Base-by-base conservation (phyloP, 2,113 vertebrate species). In the Ptilorrhoa leucosticta region DNA sequence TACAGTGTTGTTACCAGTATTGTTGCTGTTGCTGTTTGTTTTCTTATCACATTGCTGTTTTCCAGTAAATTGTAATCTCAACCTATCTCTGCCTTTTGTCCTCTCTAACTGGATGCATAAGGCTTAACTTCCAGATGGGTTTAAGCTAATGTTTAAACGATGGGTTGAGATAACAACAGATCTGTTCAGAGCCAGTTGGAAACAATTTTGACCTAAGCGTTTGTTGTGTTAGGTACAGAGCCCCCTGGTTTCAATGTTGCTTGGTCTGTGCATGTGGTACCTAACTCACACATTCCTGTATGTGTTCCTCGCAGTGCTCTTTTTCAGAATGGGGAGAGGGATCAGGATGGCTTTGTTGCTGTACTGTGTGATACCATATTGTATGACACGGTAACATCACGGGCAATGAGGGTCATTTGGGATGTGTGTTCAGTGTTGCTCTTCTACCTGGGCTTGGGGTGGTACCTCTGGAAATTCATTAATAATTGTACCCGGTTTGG, bases 221-320 rank as follows among this genome's bases (percentile, higher is more conserved):
- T 39, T 33, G 37, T 54, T 53, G 23, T 35, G 7, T 37, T 33
- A 54, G n/a, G 12, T 73, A 23, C 15, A 10, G n/a, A 47, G 9
- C 40, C 17, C 17, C 4, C 14, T 83, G 48, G 23, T n/a, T 39
- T 15, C n/a, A 15, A 4, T 19, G 15, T 12, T 54, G 9, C 23
- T 54, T 64, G n/a, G 11, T 54, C 22, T 27, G n/a, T 54, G 23
- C 48, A 10, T 70, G 54, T 37, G 21, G 33, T 37, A 45, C 33
- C 14, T 33, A 45, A 63, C 14, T 63, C 33, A 22, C 5, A 12
- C 9, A 13, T 39, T 73, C 28, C 15, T 47, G 5, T 23, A 5
- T 4, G 11, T 39, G 15, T 33, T 72, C 27, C 47, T 37, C 17
- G 10, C 0, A 0, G 13, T 44, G 8, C 27, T 33, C 17, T 28